Percentiles rank a stretch among this genome's conserved stretches.
These are phyloP conservation scores for Chascanopsetta lugubris DNA, from an alignment of 2,113 vertebrate genomes.

Conservation along the genomic window DNA sequence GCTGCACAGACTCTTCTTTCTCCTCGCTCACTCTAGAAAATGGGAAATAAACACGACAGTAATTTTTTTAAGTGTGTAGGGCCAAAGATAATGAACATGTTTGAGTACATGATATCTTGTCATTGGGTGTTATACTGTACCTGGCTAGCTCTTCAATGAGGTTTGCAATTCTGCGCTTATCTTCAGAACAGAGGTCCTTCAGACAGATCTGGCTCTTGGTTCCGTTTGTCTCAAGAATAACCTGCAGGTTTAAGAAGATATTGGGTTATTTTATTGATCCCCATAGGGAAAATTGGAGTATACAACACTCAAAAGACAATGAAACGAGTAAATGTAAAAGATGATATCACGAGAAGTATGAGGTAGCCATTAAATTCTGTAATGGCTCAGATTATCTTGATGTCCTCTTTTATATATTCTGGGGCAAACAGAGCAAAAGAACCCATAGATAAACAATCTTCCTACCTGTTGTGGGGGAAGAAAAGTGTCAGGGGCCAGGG, in stretches of 20 bases:
- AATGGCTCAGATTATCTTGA: not conserved
- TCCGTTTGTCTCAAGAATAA: constrained; percentile 66
- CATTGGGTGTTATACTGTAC: constrained; percentile 71
- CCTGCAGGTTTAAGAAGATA: constrained; percentile 65
- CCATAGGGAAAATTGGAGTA: no score
- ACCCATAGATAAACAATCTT: not conserved
- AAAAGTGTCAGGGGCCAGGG: constrained; percentile 7
- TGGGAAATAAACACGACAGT: not conserved
- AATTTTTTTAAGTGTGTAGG: no score
- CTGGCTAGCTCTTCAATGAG: constrained; percentile 97
- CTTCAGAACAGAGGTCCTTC: constrained; percentile 96
- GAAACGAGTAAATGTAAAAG: no score
- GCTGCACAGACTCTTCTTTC: constrained; percentile 92
- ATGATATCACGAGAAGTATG: no score
- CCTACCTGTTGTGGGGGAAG: constrained; percentile 59
- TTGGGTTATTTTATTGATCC: not conserved
- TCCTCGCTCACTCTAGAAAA: constrained; percentile 91
- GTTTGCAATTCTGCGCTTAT: constrained; percentile 95
- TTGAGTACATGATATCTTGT: no score
- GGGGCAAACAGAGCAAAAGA: constrained; percentile 1
- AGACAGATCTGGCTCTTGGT: constrained; percentile 84
- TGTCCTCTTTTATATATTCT: not conserved
- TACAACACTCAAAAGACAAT: no score
- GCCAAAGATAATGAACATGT: no score
- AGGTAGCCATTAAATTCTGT: not conserved